These are phyloP conservation scores for Gymnogyps californianus DNA, from an alignment of 2,113 vertebrate species.

Conservation along the genomic window DNA sequence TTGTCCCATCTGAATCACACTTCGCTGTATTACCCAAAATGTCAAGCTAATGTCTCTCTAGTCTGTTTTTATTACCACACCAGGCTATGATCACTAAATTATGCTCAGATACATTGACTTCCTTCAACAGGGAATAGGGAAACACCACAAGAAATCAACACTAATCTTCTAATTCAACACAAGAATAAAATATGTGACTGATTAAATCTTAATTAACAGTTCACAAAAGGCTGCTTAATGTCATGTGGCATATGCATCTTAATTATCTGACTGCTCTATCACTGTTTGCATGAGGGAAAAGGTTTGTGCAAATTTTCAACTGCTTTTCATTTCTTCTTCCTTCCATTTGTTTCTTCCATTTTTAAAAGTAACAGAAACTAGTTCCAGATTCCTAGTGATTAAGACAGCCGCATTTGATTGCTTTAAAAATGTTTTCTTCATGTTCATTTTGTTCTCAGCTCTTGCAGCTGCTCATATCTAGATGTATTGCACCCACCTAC, in stretches of 20 bases:
- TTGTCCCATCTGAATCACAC: background rate
- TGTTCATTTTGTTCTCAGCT: background rate
- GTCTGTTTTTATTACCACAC: background rate
- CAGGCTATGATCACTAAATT: conserved; percentile 15
- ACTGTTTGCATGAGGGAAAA: background rate
- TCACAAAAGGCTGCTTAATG: conserved; percentile 63
- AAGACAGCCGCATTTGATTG: background rate
- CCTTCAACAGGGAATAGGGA: conserved; percentile 16
- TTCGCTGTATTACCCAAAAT: conserved; percentile 8
- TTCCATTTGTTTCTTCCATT: background rate
- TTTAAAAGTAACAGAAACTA: background rate
- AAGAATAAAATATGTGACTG: conserved; percentile 67
- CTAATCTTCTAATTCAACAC: conserved; percentile 54
- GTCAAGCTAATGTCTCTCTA: background rate
- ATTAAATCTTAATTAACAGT: conserved; percentile 73
- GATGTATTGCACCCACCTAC: background rate
- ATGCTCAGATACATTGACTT: conserved; percentile 27
- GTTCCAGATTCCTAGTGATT: background rate
- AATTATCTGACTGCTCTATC: conserved; percentile 4
- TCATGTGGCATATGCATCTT: conserved; percentile 46
- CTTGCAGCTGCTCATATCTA: background rate
- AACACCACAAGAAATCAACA: conserved; percentile 57
- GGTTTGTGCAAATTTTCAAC: background rate
- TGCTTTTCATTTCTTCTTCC: background rate
- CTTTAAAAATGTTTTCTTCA: background rate